A percentile compares a stretch with the other conserved stretches of the same genome.
These are phyloP conservation scores for Apodemus agrarius DNA, from an alignment of 2,797 vertebrate species.

Conservation along the genomic window DNA sequence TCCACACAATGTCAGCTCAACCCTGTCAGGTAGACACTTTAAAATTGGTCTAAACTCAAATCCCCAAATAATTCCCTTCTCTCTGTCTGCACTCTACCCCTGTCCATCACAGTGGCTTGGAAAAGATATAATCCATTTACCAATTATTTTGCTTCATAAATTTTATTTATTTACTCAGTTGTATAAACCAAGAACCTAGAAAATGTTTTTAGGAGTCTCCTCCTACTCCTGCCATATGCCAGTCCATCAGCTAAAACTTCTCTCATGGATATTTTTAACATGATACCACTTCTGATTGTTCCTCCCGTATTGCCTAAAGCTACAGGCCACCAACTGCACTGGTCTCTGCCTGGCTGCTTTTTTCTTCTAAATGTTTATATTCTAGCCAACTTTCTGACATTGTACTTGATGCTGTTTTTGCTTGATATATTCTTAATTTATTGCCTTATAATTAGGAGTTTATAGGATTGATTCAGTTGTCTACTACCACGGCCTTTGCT, in stretches of 20 bases:
- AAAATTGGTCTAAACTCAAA: slow-evolving; percentile 12
- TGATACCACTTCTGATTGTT: not conserved
- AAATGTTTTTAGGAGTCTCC: not conserved
- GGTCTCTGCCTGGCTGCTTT: not conserved
- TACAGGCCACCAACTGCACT: not conserved
- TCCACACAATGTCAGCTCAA: not conserved
- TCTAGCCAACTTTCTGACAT: not conserved
- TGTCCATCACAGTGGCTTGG: not conserved
- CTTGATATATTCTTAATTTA: not conserved
- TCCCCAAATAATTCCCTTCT: not conserved
- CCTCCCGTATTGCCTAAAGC: not conserved
- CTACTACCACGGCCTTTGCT: not conserved
- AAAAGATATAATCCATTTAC: not conserved
- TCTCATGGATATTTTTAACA: not conserved
- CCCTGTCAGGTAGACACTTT: not conserved
- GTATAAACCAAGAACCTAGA: not conserved
- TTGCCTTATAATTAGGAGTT: not conserved
- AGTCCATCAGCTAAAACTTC: not conserved
- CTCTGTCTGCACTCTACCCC: not conserved
- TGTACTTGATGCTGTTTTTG: not conserved
- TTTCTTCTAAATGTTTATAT: not conserved
- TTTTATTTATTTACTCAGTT: slow-evolving; percentile 4
- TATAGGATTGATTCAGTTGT: not conserved
- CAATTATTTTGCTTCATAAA: not conserved
- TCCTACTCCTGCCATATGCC: not conserved